Base-by-base conservation (phyloP, 2,888 invertebrate genomes). In the Cylindroiulus punctatus region DNA sequence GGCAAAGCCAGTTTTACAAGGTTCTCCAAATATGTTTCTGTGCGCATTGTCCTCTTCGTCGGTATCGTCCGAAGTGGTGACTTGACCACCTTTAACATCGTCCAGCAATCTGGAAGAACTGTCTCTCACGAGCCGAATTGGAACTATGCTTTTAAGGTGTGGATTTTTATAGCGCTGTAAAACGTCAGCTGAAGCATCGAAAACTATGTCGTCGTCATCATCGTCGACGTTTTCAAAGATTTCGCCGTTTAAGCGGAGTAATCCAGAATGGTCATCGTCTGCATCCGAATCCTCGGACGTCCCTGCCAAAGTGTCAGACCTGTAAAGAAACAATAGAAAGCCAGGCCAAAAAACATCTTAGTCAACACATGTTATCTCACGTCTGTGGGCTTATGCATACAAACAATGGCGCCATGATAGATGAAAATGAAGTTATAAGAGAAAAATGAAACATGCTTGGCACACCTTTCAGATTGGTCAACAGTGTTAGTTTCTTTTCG, bases 111-210 rank as follows among this genome's bases (percentile, higher is more conserved):
- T 36, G 42, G 82, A 42, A 17, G 82, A 82, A 14, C 87, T 87
- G 81, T 88, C 88, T 30, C 88, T 87, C 8, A 88, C 88, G 17
- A 88, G 85, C 81, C 87, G 87, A 52, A 88, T 88, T 19, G 88
- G 88, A 42, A 88, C 88, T 10, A 88, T 88, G 52, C 87, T 87
- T 85, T 88, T 88, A 8, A 88, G 42, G 65, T 88, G 88, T 84
- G 88, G 87, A 85, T 88, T 87, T 57, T 87, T 87, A 36, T 81
- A 52, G n/a, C 57, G 86, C 22, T 14, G 2, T 4, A 47, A 10
- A 52, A 86, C 32, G 76, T 88, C 88, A 1, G 87, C 76, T 7
- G 81, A 47, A 36, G 85, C 87, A 81, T 84, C 88, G 22, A 86
- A 86, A 22, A 86, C 86, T 7, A 86, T 84, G 65, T 86, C 86